A percentile compares a stretch with the other conserved stretches of the same genome.
Conservation (phyloP, 2,888 invertebrate genomes). For the Nomada goodeniana region DNA sequence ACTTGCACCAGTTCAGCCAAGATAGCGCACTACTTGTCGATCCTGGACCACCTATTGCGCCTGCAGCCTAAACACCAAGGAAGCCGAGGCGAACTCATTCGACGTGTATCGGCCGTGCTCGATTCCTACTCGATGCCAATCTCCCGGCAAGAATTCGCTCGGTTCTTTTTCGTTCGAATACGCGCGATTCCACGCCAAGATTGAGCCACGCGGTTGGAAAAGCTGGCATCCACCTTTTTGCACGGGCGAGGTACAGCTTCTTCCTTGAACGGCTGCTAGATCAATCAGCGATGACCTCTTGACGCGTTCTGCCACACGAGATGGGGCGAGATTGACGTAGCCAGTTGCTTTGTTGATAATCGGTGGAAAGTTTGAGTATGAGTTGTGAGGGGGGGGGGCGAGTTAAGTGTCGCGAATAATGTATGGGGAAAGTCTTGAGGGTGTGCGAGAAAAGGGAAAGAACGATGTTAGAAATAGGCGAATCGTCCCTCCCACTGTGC, state of each 20-base stretch:
- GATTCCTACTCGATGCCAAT: conserved; percentile 45
- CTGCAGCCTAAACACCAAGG: conserved; percentile 66
- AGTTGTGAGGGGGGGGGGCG: not conserved
- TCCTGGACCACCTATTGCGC: conserved; percentile 72
- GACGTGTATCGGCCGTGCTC: not conserved
- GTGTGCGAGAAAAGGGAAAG: not conserved
- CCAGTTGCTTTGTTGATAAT: conserved; percentile 23
- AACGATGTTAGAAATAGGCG: too few species aligned
- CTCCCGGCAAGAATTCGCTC: conserved; percentile 17
- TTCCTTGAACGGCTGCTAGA: conserved; percentile 18
- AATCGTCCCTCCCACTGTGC: too few species aligned
- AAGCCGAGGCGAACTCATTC: conserved; percentile 54
- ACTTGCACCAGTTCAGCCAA: conserved; percentile 66
- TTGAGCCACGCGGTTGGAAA: conserved; percentile 30
- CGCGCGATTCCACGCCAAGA: conserved; percentile 31
- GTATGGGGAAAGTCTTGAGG: not conserved
- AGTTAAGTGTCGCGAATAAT: not conserved
- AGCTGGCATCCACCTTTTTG: conserved; percentile 21
- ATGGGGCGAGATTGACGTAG: conserved; percentile 19
- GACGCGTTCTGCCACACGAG: conserved; percentile 33
- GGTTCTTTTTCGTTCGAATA: conserved; percentile 16
- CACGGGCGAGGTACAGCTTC: conserved; percentile 3
- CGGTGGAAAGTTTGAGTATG: not conserved
- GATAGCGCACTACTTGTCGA: conserved; percentile 55
- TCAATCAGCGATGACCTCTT: conserved; percentile 42